Percentiles rank a stretch among this genome's conserved stretches.
phyloP scores from a whole-genome alignment of 2,797 vertebrate genomes.

The Poeciliopsis infans region DNA sequence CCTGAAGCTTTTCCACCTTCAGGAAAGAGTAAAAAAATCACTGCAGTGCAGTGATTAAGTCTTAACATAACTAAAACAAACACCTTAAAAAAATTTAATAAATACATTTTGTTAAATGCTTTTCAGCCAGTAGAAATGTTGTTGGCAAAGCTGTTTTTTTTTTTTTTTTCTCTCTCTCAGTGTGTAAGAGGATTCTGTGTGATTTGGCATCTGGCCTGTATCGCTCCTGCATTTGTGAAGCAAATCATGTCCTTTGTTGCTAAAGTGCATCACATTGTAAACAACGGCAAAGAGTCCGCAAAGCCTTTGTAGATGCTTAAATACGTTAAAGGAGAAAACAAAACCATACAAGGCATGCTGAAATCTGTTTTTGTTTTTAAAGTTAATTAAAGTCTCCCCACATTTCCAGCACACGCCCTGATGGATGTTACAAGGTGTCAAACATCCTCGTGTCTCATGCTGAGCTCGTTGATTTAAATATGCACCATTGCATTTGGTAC shows the following conservation, averaged over 20 bases:
- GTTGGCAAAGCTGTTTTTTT: slow-evolving; percentile 47
- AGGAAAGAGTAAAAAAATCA: slow-evolving; percentile 13
- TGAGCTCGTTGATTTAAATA: slow-evolving; percentile 67
- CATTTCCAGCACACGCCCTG: slow-evolving; percentile 33
- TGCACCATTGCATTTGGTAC: slow-evolving; percentile 62
- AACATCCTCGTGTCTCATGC: slow-evolving; percentile 52
- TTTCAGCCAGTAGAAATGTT: slow-evolving; percentile 37
- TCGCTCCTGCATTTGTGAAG: slow-evolving; percentile 24
- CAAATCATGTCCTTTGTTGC: slow-evolving; percentile 26
- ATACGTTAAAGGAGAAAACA: background rate
- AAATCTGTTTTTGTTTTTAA: slow-evolving; percentile 21
- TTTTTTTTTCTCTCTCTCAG: slow-evolving; percentile 24
- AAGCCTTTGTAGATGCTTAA: slow-evolving; percentile 9
- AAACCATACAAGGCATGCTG: background rate
- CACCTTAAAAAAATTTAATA: slow-evolving; percentile 37
- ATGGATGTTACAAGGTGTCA: slow-evolving; percentile 56
- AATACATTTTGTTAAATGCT: slow-evolving; percentile 47
- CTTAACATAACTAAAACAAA: slow-evolving; percentile 33
- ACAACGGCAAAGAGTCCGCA: slow-evolving; percentile 17
- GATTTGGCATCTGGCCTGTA: slow-evolving; percentile 40
- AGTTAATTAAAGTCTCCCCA: slow-evolving; percentile 35
- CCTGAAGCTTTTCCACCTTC: slow-evolving; percentile 37
- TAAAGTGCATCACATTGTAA: slow-evolving; percentile 27
- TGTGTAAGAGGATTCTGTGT: slow-evolving; percentile 19
- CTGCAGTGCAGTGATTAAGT: slow-evolving; percentile 49